Evolutionary conservation across 2,888 invertebrate genomes (phyloP).

Genomic region (Chirona hameri): DNA sequence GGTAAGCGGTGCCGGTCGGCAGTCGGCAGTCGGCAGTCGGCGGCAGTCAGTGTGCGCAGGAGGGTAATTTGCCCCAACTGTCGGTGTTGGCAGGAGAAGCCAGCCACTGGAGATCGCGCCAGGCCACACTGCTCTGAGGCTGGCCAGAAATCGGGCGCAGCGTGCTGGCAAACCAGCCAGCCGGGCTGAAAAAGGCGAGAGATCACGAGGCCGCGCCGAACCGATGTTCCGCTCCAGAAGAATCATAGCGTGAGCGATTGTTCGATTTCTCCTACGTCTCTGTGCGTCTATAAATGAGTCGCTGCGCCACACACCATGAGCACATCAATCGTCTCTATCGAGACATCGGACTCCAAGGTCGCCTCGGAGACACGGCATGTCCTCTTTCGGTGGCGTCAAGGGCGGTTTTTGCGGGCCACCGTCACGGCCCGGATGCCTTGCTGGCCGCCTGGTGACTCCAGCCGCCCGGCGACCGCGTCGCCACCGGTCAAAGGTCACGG

Average conservation of each 20-base stretch:
- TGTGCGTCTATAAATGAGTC: not conserved
- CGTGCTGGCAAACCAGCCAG: not conserved
- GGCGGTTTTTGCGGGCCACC: not conserved
- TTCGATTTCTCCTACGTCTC: not conserved
- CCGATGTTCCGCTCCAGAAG: not conserved
- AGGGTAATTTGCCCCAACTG: no score
- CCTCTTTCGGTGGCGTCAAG: not conserved
- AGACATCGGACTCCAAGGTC: not conserved
- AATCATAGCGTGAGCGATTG: not conserved
- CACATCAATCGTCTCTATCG: not conserved
- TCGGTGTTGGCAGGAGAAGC: no score
- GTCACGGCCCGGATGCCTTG: not conserved
- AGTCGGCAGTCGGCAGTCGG: no score
- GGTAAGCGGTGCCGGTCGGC: no score
- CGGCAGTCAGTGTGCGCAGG: no score
- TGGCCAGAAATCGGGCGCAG: no score
- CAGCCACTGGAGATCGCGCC: no score
- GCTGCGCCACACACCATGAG: not conserved
- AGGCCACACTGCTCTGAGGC: no score
- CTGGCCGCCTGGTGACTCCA: not conserved
- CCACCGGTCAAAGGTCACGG: not conserved
- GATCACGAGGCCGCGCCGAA: not conserved
- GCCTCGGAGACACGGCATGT: not conserved
- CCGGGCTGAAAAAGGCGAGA: not conserved
- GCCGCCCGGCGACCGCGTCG: not conserved